Evolutionary conservation across 2,113 vertebrate genomes (phyloP).

Genomic region (Vicugna pacos): DNA sequence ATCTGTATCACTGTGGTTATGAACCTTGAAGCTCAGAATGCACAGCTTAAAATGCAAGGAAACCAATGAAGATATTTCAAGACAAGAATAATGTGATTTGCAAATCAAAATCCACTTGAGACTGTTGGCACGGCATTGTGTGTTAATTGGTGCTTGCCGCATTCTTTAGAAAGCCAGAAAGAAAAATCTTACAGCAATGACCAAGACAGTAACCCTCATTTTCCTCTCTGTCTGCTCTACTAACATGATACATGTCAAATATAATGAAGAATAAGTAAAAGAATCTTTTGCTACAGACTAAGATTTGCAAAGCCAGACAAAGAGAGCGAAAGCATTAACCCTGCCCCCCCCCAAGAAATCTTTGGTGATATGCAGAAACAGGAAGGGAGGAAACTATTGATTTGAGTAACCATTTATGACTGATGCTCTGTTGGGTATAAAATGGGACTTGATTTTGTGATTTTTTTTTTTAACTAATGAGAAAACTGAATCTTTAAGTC

Average conservation of each 20-base stretch:
- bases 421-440: background rate
- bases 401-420: too few relatives aligned
- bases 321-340: background rate
- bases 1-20: background rate
- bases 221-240: background rate
- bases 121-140: background rate
- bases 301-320: background rate
- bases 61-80: constrained; percentile 23
- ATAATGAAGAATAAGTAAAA: background rate
- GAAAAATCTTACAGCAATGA: background rate
- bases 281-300: background rate
- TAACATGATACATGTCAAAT: background rate
- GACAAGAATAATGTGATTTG: constrained; percentile 10
- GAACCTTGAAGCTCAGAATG: background rate
- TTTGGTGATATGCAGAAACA: background rate
- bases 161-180: background rate
- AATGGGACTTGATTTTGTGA: background rate
- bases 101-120: background rate
- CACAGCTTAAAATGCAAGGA: constrained; percentile 31
- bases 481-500: too few relatives aligned
- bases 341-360: background rate
- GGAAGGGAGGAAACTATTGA: background rate
- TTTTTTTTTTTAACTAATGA: background rate
- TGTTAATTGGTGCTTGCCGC: constrained; percentile 4
- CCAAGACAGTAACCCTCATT: background rate